Evolutionary conservation across 2,888 invertebrate genomes (phyloP).

Genomic region (Carpatolechia fugitivella): DNA sequence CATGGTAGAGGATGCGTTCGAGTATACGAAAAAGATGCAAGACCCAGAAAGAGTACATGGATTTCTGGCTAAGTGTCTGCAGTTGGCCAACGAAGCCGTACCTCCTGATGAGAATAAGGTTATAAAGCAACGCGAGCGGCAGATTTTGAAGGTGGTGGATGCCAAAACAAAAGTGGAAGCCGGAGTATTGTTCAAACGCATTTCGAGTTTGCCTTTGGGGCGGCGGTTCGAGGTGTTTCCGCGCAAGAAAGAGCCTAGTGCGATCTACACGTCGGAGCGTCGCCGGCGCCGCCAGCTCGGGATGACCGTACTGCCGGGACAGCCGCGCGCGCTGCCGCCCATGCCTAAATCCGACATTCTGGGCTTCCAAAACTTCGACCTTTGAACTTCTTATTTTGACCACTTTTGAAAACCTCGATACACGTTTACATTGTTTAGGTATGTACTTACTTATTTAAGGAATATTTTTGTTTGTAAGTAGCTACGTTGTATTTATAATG

Average conservation of each 20-base stretch:
- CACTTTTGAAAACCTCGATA: no score
- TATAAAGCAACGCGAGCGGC: conserved; percentile 53
- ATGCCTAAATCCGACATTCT: conserved; percentile 49
- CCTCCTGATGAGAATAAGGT: conserved; percentile 63
- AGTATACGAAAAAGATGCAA: conserved; percentile 60
- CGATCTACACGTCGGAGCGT: conserved; percentile 42
- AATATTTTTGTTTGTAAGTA: no score
- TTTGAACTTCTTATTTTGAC: conserved; percentile 34
- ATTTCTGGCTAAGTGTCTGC: conserved; percentile 62
- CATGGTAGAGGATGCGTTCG: conserved; percentile 64
- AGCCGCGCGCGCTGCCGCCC: conserved; percentile 47
- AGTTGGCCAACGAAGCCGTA: conserved; percentile 55
- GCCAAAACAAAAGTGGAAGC: conserved; percentile 52
- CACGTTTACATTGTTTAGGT: no score
- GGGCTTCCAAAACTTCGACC: conserved; percentile 63
- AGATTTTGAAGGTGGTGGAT: conserved; percentile 57
- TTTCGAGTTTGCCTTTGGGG: conserved; percentile 61
- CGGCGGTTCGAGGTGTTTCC: conserved; percentile 63
- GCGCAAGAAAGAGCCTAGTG: conserved; percentile 44
- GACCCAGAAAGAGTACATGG: conserved; percentile 64
- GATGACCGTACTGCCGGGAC: conserved; percentile 59
- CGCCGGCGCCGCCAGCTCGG: conserved; percentile 55
- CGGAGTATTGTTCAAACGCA: conserved; percentile 61
- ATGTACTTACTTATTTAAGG: no score
- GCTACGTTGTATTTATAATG: no score